These are phyloP conservation scores for Agrotis ipsilon DNA, from an alignment of 2,888 invertebrate species.

Conservation along the genomic window DNA sequence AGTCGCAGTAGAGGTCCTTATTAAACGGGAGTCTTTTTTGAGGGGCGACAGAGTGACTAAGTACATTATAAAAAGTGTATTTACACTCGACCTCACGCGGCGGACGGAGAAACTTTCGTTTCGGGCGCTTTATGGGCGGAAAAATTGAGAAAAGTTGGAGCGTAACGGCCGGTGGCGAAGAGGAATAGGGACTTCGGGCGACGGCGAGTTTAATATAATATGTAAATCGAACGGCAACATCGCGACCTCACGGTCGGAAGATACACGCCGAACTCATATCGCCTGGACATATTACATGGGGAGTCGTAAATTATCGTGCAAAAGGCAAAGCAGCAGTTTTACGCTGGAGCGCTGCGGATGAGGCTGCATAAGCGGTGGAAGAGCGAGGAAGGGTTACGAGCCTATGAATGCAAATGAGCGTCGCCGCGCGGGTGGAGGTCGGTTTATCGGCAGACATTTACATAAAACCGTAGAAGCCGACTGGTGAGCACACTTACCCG, in stretches of 20 bases:
- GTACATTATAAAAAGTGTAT: constrained; percentile 90
- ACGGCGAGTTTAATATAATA: constrained; percentile 90
- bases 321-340: constrained; percentile 87
- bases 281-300: constrained; percentile 88
- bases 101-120: constrained; percentile 88
- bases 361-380: constrained; percentile 82
- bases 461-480: constrained; percentile 86
- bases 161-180: constrained; percentile 89
- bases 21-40: constrained; percentile 82
- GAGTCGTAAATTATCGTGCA: constrained; percentile 90
- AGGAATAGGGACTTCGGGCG: constrained; percentile 80
- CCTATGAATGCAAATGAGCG: constrained; percentile 91
- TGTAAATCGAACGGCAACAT: constrained; percentile 89
- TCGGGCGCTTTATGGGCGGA: constrained; percentile 90
- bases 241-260: constrained; percentile 85
- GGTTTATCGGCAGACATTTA: constrained; percentile 88
- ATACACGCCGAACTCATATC: constrained; percentile 87
- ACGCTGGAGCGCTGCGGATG: constrained; percentile 78
- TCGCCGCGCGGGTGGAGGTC: constrained; percentile 82
- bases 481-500: constrained; percentile 80
- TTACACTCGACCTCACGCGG: constrained; percentile 90
- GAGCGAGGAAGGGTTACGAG: constrained; percentile 89
- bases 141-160: constrained; percentile 91
- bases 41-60: constrained; percentile 86
- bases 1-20: constrained; percentile 71